These are phyloP conservation scores for Candoia aspera DNA, from an alignment of 2,113 vertebrate species.

Conservation along the genomic window DNA sequence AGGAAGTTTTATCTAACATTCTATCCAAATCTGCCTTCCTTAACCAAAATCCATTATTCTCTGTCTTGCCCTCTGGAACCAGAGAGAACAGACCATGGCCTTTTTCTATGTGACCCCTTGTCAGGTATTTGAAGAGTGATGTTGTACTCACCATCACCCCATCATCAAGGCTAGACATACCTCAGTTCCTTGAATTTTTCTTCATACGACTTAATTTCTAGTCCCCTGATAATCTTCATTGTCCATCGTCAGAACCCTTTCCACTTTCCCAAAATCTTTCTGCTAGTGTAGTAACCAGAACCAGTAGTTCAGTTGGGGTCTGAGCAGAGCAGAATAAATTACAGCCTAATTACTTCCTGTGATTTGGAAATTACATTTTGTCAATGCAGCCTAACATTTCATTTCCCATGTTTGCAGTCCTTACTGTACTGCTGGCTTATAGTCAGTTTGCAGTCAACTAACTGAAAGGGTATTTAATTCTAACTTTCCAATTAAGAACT, in stretches of 20 bases:
- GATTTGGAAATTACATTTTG: background rate
- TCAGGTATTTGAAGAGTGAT: background rate
- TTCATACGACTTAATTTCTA: background rate
- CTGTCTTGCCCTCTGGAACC: background rate
- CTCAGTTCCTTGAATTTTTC: background rate
- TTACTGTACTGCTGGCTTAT: background rate
- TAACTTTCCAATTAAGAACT: background rate
- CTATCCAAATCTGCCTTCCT: background rate
- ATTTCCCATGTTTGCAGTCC: background rate
- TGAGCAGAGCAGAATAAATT: background rate
- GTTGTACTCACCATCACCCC: background rate
- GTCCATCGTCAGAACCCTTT: background rate
- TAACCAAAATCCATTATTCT: background rate
- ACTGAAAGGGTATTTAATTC: background rate
- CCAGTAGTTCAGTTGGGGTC: background rate
- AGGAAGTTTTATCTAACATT: background rate
- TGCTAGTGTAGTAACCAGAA: background rate
- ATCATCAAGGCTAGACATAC: background rate
- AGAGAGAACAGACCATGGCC: background rate
- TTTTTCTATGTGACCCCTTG: background rate
- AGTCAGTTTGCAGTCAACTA: background rate
- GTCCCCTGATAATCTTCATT: background rate
- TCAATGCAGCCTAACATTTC: background rate
- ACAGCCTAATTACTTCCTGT: background rate
- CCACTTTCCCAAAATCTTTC: background rate